Percentiles rank a stretch among this genome's conserved stretches.
phyloP scores from a whole-genome alignment of 2,113 vertebrate species.

The Pterophyllum scalare region DNA sequence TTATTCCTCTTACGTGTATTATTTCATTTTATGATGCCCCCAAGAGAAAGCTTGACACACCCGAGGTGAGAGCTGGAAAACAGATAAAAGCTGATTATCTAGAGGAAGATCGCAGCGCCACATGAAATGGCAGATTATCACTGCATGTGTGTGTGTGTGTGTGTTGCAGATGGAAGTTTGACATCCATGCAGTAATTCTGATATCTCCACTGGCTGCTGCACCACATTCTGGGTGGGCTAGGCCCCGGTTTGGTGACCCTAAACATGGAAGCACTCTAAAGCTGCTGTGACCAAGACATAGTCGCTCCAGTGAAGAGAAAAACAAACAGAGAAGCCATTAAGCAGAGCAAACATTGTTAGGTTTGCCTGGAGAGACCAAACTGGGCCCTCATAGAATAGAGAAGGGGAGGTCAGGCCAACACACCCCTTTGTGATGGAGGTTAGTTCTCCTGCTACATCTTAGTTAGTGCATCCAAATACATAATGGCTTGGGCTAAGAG shows the following conservation, averaged over 20 bases:
- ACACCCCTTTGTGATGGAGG: conserved; percentile 53
- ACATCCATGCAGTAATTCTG: conserved; percentile 19
- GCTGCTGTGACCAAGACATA: conserved; percentile 48
- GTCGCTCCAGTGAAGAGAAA: conserved; percentile 69
- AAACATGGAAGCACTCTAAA: conserved; percentile 53
- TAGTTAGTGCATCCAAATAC: conserved; percentile 19
- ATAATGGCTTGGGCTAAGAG: background rate
- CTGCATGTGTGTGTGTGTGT: conserved; percentile 4
- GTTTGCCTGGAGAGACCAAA: conserved; percentile 50
- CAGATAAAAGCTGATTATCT: conserved; percentile 43
- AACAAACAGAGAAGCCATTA: conserved; percentile 74
- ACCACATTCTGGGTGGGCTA: conserved; percentile 62
- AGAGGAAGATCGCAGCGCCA: conserved; percentile 26
- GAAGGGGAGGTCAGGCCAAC: conserved; percentile 63
- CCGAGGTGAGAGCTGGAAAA: conserved; percentile 23
- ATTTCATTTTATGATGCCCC: conserved; percentile 58
- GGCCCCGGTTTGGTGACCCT: conserved; percentile 43
- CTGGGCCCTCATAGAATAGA: conserved; percentile 40
- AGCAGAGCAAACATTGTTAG: conserved; percentile 73
- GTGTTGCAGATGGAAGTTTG: background rate
- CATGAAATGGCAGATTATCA: conserved; percentile 30
- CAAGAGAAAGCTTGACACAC: conserved; percentile 36
- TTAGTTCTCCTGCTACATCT: conserved; percentile 48
- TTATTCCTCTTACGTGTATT: conserved; percentile 21
- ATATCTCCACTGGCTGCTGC: conserved; percentile 41